Conservation (phyloP, 1,140 invertebrate species). For the Pemphigus obesinymphae region DNA sequence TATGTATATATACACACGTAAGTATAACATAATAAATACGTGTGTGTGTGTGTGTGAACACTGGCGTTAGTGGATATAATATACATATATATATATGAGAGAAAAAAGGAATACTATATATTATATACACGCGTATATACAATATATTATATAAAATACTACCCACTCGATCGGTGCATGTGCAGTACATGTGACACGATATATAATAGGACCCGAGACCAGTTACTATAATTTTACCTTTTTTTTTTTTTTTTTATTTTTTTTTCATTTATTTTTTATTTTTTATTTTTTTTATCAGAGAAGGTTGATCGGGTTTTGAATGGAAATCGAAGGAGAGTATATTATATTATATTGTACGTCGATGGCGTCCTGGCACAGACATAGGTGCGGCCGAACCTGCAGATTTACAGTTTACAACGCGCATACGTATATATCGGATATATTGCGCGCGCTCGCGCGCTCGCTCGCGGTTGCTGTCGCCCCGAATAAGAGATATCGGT, state of each 20-base stretch:
- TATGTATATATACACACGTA: neutral
- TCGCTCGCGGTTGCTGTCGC: neutral
- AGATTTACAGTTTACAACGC: slow-evolving; percentile 35
- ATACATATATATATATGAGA: neutral
- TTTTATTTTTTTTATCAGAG: neutral
- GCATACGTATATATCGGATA: neutral
- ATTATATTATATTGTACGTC: neutral
- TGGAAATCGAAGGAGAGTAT: slow-evolving; percentile 19
- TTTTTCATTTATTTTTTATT: neutral
- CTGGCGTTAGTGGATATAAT: neutral
- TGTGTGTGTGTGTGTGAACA: neutral
- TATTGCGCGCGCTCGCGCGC: neutral
- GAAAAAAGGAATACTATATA: neutral
- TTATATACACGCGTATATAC: neutral
- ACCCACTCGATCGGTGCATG: slow-evolving; percentile 5
- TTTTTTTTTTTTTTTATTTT: neutral
- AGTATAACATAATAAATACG: neutral
- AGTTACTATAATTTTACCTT: slow-evolving; percentile 34
- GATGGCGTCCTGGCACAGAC: neutral
- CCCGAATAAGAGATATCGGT: slow-evolving; percentile 35
- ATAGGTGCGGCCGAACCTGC: slow-evolving; percentile 34
- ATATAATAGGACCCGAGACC: neutral
- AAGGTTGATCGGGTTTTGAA: slow-evolving; percentile 35
- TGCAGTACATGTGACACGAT: too few relatives aligned
- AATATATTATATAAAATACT: neutral